phyloP scores from a whole-genome alignment of 1,140 invertebrate species.

The Solenopsis fugax region DNA sequence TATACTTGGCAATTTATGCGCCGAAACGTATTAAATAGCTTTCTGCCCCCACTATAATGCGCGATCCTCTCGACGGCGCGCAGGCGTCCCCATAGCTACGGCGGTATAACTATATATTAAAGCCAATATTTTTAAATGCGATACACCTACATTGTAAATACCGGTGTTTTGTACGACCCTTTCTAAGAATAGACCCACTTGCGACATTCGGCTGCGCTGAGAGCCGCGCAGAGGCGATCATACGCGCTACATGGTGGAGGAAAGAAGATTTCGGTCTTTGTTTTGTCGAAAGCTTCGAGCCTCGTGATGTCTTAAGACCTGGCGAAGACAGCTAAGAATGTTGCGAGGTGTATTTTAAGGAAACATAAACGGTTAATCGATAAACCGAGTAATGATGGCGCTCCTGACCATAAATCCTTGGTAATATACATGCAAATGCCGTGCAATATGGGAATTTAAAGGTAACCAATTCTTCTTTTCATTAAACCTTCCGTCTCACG shows the following conservation, averaged over 20 bases:
- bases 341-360: background rate
- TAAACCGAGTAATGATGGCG: constrained; percentile 18
- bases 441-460: constrained; percentile 2
- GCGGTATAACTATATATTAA: constrained; percentile 78
- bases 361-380: constrained; percentile 31
- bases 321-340: constrained; percentile 9
- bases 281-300: constrained; percentile 5
- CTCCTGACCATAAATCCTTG: background rate
- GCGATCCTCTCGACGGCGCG: constrained; percentile 71
- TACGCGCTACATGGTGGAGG: background rate
- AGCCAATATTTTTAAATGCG: constrained; percentile 82
- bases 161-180: constrained; percentile 78
- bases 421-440: constrained; percentile 16
- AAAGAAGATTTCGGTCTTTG: constrained; percentile 41
- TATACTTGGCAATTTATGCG: constrained; percentile 85
- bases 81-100: constrained; percentile 10
- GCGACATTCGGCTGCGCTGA: constrained; percentile 43
- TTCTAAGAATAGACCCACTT: constrained; percentile 82
- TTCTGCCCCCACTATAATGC: constrained; percentile 68
- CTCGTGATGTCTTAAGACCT: constrained; percentile 4
- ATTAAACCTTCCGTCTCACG: background rate
- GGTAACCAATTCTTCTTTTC: background rate
- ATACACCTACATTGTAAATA: constrained; percentile 84
- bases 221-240: constrained; percentile 40
- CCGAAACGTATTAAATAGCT: constrained; percentile 84